phyloP scores from a whole-genome alignment of 2,888 invertebrate genomes.

The Leptopilina myrica region DNA sequence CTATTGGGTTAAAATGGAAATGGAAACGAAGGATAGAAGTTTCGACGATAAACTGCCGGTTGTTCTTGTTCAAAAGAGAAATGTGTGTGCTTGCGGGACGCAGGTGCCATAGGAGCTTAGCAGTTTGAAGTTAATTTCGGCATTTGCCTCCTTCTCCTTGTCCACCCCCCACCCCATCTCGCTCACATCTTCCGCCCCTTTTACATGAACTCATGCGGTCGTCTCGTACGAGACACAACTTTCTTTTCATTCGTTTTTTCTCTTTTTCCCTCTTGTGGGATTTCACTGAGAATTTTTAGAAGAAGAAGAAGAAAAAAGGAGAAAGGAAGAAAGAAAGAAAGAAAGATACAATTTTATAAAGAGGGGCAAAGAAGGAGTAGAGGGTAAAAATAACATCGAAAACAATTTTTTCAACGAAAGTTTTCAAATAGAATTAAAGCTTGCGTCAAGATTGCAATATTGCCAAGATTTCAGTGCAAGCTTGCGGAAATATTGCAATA shows the following conservation, averaged over 20 bases:
- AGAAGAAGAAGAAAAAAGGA: constrained; percentile 45
- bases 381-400: no score
- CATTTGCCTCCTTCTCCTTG: constrained; percentile 44
- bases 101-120: constrained; percentile 47
- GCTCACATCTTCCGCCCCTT: neutral
- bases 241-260: constrained; percentile 12
- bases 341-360: neutral
- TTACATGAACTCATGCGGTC: neutral
- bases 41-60: constrained; percentile 28
- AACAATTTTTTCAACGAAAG: no score
- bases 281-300: constrained; percentile 62
- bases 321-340: constrained; percentile 44
- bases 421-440: no score
- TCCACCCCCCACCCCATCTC: constrained; percentile 39
- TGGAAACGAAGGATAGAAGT: constrained; percentile 35
- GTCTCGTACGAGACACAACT: neutral
- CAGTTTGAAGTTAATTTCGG: constrained; percentile 54
- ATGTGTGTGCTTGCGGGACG: constrained; percentile 30
- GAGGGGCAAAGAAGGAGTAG: no score
- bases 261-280: constrained; percentile 47
- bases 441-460: no score
- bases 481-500: no score
- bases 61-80: constrained; percentile 18
- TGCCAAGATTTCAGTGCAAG: no score
- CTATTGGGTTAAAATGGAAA: constrained; percentile 31